phyloP scores from a whole-genome alignment of 2,797 vertebrate genomes.

The Muraenolepis orangiensis region DNA sequence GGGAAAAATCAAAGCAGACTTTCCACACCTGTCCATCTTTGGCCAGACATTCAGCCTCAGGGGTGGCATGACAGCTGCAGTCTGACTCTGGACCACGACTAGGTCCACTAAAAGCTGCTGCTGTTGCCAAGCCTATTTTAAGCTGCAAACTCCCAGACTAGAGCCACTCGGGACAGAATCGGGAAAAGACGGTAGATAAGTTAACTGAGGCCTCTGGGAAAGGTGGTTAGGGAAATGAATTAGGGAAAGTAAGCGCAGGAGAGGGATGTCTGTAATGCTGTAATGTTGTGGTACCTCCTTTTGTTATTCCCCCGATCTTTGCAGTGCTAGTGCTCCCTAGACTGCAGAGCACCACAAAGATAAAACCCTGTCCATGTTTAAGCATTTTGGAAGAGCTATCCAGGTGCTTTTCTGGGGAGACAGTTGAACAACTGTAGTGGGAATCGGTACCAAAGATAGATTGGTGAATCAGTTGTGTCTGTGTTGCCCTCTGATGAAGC shows the following conservation, averaged over 20 bases:
- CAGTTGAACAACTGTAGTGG: background rate
- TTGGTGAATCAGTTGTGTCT: conserved; percentile 46
- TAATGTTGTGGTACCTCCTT: background rate
- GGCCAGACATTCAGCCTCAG: conserved; percentile 33
- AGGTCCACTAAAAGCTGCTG: conserved; percentile 13
- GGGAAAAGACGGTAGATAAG: background rate
- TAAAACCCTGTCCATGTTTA: conserved; percentile 42
- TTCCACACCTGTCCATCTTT: conserved; percentile 46
- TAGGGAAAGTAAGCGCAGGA: background rate
- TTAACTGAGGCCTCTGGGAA: background rate
- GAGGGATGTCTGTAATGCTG: background rate
- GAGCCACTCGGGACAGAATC: conserved; percentile 9
- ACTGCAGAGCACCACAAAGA: conserved; percentile 49
- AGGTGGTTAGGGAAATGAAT: background rate
- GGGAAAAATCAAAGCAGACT: conserved; percentile 24
- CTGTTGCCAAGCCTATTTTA: conserved; percentile 37
- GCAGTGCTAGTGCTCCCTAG: conserved; percentile 25
- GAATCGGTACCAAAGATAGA: conserved; percentile 41
- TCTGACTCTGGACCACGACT: conserved; percentile 29
- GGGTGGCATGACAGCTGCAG: conserved; percentile 30
- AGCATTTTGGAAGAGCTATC: background rate
- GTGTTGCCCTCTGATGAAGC: conserved; percentile 56
- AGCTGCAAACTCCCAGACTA: conserved; percentile 18
- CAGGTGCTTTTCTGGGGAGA: background rate
- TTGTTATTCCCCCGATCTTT: background rate